Evolutionary conservation across 2,113 vertebrate species (phyloP), one percentile per base, ranked within the genome.

Genomic region (Corythoichthys intestinalis): DNA sequence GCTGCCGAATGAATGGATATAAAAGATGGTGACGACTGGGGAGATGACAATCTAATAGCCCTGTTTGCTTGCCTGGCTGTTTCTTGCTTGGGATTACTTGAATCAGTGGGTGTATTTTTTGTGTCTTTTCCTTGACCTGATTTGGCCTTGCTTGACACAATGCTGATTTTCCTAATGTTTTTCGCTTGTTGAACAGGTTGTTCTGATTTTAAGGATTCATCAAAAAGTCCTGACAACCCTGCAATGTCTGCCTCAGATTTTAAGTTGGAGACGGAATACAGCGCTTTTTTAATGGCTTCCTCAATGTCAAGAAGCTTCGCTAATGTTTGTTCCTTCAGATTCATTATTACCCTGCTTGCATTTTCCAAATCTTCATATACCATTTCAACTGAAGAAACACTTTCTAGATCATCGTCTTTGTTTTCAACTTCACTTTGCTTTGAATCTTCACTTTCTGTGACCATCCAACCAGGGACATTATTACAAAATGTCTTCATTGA

Each of bases 291-390:
- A 60, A 99, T 95, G 1, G 95, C 91, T 58, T 96, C 94, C 83
- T 98, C 95, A 0, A 98, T 98, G 58, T 96, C 94, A 81, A 94
- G 79, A 50, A 98, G 92, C 75, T 93, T 94, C 20, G 93, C 91
- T 53, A 98, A 84, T 0, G 96, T 99, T 85, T 98, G 94, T 71
- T 98, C 94, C 84, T 97, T 98, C 82, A 99, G 88, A 79, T 88
- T 85, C 48, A 92, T 90, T 46, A 99, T 96, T 78, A 96, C 96
- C 35, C 90, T 89, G 73, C 96, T 97, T 52, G 95, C 95, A 72
- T 92, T 89, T 64, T 96, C 95, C 56, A 98, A 87, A 76, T 98
- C 96, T 69, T 93, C 96, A 50, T 94, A 98, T 20, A 89, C 96
- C 37, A 91, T 84, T 54, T 95, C 93, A 66, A 98, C 85, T 0